Conservation (phyloP, 2,888 invertebrate species). For the Tetragonula carbonaria region DNA sequence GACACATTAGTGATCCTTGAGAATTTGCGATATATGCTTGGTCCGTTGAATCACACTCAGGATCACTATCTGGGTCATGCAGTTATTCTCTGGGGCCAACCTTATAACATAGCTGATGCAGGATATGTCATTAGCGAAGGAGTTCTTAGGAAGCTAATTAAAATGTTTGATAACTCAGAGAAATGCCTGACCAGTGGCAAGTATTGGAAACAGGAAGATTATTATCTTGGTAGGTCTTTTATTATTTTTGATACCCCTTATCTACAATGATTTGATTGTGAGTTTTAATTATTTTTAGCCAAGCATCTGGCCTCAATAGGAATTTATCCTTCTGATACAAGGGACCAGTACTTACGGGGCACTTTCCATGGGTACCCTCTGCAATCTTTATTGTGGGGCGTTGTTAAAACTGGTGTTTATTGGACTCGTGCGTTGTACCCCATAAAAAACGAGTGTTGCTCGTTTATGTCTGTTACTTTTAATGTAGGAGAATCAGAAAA, state of each 20-base stretch:
- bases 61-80: constrained; percentile 86
- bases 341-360: constrained; percentile 84
- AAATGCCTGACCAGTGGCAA: constrained; percentile 84
- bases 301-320: constrained; percentile 85
- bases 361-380: constrained; percentile 85
- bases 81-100: constrained; percentile 85
- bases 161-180: constrained; percentile 81
- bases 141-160: constrained; percentile 82
- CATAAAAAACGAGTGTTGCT: constrained; percentile 84
- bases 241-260: neutral
- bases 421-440: constrained; percentile 85
- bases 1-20: constrained; percentile 86
- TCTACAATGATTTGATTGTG: neutral
- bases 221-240: constrained; percentile 84
- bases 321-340: constrained; percentile 85
- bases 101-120: constrained; percentile 86
- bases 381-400: constrained; percentile 78
- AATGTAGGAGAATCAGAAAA: constrained; percentile 85
- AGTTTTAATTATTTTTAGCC: constrained; percentile 79
- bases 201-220: constrained; percentile 86
- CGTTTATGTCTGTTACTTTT: constrained; percentile 85
- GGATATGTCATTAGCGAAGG: constrained; percentile 86
- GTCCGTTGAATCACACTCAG: constrained; percentile 82
- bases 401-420: constrained; percentile 83
- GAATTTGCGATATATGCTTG: constrained; percentile 85